Evolutionary conservation across 2,888 invertebrate species (phyloP).

Genomic region (Seira ritae): DNA sequence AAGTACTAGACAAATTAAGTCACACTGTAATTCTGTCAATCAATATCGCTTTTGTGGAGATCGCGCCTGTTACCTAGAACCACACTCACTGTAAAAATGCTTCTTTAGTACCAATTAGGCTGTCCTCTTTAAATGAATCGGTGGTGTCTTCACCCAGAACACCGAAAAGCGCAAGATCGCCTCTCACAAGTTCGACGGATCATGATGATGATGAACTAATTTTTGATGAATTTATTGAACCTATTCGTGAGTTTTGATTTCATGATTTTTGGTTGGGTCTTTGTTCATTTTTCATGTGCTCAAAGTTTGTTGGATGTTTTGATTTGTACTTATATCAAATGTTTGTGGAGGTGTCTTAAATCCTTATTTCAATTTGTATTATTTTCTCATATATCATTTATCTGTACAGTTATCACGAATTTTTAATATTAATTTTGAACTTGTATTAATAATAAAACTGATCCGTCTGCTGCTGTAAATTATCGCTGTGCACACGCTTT

Average conservation of each 20-base stretch:
- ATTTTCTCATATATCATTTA: background rate
- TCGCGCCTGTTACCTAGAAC: background rate
- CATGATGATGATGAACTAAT: slow-evolving; percentile 50
- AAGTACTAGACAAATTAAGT: too few species aligned
- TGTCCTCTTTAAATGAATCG: slow-evolving; percentile 68
- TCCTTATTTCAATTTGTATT: slow-evolving; percentile 22
- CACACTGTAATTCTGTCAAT: background rate
- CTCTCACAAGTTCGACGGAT: slow-evolving; percentile 37
- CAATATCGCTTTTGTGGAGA: background rate
- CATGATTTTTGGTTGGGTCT: slow-evolving; percentile 28
- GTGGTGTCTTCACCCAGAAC: slow-evolving; percentile 58
- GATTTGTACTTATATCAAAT: background rate
- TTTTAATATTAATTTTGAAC: background rate
- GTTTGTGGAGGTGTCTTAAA: slow-evolving; percentile 27
- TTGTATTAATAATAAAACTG: background rate
- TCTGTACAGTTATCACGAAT: background rate
- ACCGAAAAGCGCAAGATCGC: slow-evolving; percentile 57
- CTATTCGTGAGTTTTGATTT: slow-evolving; percentile 56
- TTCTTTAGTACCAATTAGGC: slow-evolving; percentile 65
- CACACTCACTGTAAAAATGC: slow-evolving; percentile 38
- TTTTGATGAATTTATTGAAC: slow-evolving; percentile 63
- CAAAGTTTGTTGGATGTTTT: background rate
- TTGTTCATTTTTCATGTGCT: slow-evolving; percentile 15
- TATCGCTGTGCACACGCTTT: background rate
- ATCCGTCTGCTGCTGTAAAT: background rate